Evolutionary conservation across 2,888 invertebrate species (phyloP).

Genomic region (Diplazon laetatorius): DNA sequence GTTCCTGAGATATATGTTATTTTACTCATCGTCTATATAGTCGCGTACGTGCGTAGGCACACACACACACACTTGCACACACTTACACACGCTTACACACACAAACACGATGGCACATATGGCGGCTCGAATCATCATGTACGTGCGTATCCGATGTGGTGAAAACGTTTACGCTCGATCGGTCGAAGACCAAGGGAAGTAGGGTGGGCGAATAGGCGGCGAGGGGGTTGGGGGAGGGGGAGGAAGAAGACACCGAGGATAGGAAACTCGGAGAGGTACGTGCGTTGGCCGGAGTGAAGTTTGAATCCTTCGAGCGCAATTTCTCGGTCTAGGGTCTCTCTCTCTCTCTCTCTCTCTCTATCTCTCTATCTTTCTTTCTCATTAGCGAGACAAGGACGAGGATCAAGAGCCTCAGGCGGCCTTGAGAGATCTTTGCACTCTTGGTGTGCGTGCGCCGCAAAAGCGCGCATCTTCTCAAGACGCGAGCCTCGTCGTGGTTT

Average conservation of each 20-base stretch:
- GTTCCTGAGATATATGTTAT: too few relatives aligned
- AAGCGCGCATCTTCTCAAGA: conserved; percentile 65
- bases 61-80: too few relatives aligned
- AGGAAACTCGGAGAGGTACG: conserved; percentile 28
- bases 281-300: too few relatives aligned
- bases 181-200: background rate
- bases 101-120: too few relatives aligned
- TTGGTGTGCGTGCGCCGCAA: conserved; percentile 68
- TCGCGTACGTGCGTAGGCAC: background rate
- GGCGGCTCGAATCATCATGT: conserved; percentile 1
- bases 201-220: background rate
- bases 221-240: background rate
- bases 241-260: background rate
- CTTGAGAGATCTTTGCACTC: conserved; percentile 82
- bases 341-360: too few relatives aligned
- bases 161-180: conserved; percentile 35
- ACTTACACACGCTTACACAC: too few relatives aligned
- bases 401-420: conserved; percentile 71
- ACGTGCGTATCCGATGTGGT: background rate
- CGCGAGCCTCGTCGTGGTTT: conserved; percentile 68
- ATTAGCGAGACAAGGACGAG: conserved; percentile 80
- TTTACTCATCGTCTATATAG: conserved; percentile 20
- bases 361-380: too few relatives aligned
- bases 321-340: conserved; percentile 67
- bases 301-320: conserved; percentile 34